Evolutionary conservation across 2,113 vertebrate species (phyloP), one percentile per base, ranked within the genome.

Genomic region (Spermophilus dauricus): DNA sequence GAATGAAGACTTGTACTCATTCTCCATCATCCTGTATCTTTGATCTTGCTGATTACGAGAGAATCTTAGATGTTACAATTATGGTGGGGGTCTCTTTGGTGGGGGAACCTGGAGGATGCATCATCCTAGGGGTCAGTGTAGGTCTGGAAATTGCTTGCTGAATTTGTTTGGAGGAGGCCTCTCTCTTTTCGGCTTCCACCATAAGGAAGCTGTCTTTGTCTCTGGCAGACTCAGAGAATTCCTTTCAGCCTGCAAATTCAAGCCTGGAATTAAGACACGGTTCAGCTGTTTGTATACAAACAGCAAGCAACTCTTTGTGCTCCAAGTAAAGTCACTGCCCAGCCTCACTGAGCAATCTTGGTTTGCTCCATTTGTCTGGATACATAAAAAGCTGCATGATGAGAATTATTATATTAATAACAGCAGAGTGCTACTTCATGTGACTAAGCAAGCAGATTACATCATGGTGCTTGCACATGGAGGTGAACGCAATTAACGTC

Each of bases 281-380:
- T 83, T 92, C 84, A 82, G 81, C 70, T 95, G 56, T 92, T 94
- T 94, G 82, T 89, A 75, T 48, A 97, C 65, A 94, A 96, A 97
- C 92, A 96, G 75, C 70, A 93, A 89, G 45, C 58, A 63, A 92
- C 76, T 92, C 58, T 20, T 76, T 96, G 45, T 90, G 76, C 51
- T 34, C 22, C 32, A 39, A 77, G 4, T n/a, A 90, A 97, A 95
- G 97, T 96, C 97, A 87, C 77, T 16, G 42, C 76, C 56, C 0
- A 5, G 92, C 90, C 87, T 96, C 63, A 4, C 48, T 88, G 91
- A 96, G 51, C 96, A 95, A 94, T 94, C 87, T 89, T 94, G 53
- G 24, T 87, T 92, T 95, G 90, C 73, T 96, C 93, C 91, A 61
- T 97, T 96, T 97, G 91, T 93, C 95, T 89, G 67, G 65, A 72